These are phyloP conservation scores for Brachionus plicatilis DNA, from an alignment of 1,140 invertebrate species.

Conservation along the genomic window DNA sequence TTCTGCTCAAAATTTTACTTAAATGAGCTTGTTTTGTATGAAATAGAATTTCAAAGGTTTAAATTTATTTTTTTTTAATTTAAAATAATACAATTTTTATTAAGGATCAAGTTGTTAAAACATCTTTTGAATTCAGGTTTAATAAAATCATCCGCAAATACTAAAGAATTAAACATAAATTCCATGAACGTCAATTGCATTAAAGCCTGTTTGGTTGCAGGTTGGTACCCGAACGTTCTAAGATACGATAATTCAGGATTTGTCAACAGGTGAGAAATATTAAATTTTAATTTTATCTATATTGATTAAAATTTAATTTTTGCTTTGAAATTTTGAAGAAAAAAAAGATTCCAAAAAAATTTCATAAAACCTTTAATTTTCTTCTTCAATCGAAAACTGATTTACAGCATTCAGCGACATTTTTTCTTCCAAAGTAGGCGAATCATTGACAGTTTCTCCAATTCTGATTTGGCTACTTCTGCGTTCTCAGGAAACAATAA, in stretches of 20 bases:
- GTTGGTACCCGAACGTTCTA: slow-evolving; percentile 80
- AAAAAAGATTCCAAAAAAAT: neutral
- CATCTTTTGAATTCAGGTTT: slow-evolving; percentile 78
- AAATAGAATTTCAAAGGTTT: slow-evolving; percentile 63
- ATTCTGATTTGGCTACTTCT: too few relatives aligned
- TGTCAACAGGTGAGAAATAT: slow-evolving; percentile 60
- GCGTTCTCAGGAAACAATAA: too few relatives aligned
- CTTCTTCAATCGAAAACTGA: too few relatives aligned
- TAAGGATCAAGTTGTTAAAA: slow-evolving; percentile 66
- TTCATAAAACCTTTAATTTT: too few relatives aligned
- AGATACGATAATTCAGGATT: slow-evolving; percentile 63
- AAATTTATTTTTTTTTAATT: neutral
- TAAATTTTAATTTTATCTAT: neutral
- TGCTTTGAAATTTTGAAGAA: neutral
- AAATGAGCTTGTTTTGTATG: slow-evolving; percentile 76
- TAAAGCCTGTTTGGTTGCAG: slow-evolving; percentile 78
- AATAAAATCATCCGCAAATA: slow-evolving; percentile 68
- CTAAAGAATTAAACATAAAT: slow-evolving; percentile 72
- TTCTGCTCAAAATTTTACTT: slow-evolving; percentile 77
- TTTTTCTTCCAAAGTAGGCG: too few relatives aligned
- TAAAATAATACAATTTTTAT: neutral
- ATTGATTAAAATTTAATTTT: neutral
- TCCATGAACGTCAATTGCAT: slow-evolving; percentile 84
- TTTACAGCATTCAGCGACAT: too few relatives aligned
- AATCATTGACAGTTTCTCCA: too few relatives aligned